Base-by-base conservation (phyloP, 1,140 invertebrate genomes). In the Drosophila murphyi region DNA sequence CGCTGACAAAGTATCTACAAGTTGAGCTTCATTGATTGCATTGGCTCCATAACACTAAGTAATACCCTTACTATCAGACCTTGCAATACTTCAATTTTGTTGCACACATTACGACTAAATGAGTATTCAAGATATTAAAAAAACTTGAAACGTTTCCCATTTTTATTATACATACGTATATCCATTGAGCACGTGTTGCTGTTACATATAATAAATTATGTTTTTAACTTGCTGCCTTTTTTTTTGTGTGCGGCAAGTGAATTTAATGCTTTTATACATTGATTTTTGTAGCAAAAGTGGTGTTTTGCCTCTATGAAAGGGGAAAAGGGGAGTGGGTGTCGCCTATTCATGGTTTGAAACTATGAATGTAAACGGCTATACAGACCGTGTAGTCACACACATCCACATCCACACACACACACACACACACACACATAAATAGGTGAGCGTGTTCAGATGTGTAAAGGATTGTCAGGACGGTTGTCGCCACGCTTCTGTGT, bases 391-490 rank as follows among this genome's bases (percentile, higher is more conserved):
- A 63, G 48, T 73, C 56, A 65, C 68, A 63, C 50, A 39, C 43
- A 12, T 56, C 47, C 67, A 81, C 64, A n/a, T 20, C 20, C 60
- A 5, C 32, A 62, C 7, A 59, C 65, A 64, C 39, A 51, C 41
- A 54, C 5, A 29, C 34, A 34, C 7, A 54, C 64, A 63, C 47
- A 45, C 34, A 67, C 2, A 39, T 5, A 51, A 29, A 41, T 41
- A 34, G 51, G 47, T 35, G 35, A 67, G 8, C 45, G 73, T 81
- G 70, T 81, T 55, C 47, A 72, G 52, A 59, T 86, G 82, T 85
- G 81, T 85, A 85, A 85, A 85, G 81, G 81, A 85, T 86, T 86
- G 82, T 78, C 63, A 39, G 67, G 56, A 83, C 76, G 59, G 52
- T 64, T 82, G 79, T 74, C 54, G 78, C 65, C 65, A 77, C 70